Conservation (phyloP, 30 jellyfish, hydroid and myxozoan genomes). For the Cassiopea xamachana region DNA sequence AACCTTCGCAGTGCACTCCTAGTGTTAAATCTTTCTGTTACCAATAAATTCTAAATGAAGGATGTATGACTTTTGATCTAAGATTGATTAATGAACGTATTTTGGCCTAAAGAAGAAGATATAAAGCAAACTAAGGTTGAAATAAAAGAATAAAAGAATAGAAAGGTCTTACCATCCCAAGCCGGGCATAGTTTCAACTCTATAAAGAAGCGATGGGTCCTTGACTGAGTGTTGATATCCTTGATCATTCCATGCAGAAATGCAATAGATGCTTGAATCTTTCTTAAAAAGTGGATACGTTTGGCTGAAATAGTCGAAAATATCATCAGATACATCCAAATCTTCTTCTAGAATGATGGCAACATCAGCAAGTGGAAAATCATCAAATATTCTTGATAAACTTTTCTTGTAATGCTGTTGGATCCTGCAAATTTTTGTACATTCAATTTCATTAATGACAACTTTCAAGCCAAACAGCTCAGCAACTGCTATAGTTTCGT, state of each 20-base stretch:
- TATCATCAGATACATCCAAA: conserved; percentile 92
- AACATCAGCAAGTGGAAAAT: conserved; percentile 79
- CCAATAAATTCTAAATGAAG: too few relatives aligned
- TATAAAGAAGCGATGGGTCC: background rate
- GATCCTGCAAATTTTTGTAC: conserved; percentile 94
- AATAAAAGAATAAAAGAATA: too few relatives aligned
- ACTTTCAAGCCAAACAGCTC: conserved; percentile 81
- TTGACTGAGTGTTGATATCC: conserved; percentile 93
- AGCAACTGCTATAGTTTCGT: conserved; percentile 95
- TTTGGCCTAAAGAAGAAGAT: too few relatives aligned
- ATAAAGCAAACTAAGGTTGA: too few relatives aligned
- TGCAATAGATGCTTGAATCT: conserved; percentile 90
- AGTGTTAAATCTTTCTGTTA: too few relatives aligned
- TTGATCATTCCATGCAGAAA: conserved; percentile 99
- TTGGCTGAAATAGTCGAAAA: conserved; percentile 82
- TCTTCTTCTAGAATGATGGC: conserved; percentile 97
- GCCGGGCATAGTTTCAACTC: too few relatives aligned
- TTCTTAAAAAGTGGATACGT: conserved; percentile 9
- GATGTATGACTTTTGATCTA: too few relatives aligned
- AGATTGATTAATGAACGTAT: too few relatives aligned
- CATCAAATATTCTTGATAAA: conserved; percentile 80
- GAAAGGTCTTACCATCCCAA: too few relatives aligned
- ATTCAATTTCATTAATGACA: conserved; percentile 86
- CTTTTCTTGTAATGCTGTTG: conserved; percentile 97
- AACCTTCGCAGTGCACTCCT: too few relatives aligned